Evolutionary conservation across 2,797 vertebrate genomes (phyloP).

Genomic region (Poecilia picta): DNA sequence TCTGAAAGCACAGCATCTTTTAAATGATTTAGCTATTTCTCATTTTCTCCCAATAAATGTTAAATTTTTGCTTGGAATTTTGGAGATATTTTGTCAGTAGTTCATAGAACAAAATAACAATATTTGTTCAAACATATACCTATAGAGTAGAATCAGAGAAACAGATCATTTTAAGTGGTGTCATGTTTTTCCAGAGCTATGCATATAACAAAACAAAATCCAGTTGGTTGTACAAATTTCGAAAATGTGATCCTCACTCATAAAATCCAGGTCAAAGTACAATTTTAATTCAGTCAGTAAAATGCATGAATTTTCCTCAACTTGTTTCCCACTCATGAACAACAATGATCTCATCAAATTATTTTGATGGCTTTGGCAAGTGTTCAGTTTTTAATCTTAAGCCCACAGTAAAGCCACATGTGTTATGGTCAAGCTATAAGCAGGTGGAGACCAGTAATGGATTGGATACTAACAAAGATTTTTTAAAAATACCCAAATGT

Average conservation of each 20-base stretch:
- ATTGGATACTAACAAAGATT: neutral
- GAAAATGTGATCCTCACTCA: neutral
- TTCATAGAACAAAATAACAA: no score
- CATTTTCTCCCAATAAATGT: no score
- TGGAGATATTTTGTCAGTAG: no score
- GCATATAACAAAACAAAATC: neutral
- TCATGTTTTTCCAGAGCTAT: neutral
- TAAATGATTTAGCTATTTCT: no score
- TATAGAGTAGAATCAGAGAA: no score
- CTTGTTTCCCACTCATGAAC: neutral
- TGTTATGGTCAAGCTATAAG: no score
- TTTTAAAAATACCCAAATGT: neutral
- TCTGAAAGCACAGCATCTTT: no score
- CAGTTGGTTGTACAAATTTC: neutral
- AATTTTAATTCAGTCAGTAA: neutral
- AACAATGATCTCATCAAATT: neutral
- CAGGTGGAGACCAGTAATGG: no score
- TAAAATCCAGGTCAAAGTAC: neutral
- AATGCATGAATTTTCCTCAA: neutral
- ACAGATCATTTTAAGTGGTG: no score
- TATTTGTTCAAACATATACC: no score
- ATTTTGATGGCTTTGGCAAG: neutral
- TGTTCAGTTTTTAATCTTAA: neutral
- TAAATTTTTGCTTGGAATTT: no score
- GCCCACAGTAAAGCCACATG: neutral